These are phyloP conservation scores for Heliocidaris tuberculata DNA, from an alignment of 35 echinoderm and acorn worm species.

Conservation along the genomic window DNA sequence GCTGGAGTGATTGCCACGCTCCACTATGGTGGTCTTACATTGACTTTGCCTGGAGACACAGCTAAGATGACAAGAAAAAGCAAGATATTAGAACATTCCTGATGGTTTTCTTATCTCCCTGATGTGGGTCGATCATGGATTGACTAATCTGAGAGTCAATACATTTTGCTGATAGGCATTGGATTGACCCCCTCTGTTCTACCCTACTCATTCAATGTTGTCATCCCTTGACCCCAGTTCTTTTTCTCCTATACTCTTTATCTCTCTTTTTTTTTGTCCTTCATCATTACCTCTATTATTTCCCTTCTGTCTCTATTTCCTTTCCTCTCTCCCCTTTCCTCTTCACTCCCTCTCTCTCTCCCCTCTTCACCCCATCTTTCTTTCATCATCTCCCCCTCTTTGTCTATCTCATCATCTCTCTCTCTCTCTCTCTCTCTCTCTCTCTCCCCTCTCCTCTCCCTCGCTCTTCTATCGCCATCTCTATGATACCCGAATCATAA, in stretches of 20 bases:
- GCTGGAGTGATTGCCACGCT: not conserved
- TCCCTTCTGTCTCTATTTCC: not conserved
- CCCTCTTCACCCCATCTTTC: too few species aligned
- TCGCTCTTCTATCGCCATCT: not conserved
- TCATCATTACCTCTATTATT: not conserved
- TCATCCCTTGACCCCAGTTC: not conserved
- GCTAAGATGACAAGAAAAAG: not conserved
- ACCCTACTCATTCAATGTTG: not conserved
- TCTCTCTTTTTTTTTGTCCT: not conserved
- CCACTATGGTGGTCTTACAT: not conserved
- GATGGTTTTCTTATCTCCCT: slow-evolving; percentile 5
- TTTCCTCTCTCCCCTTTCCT: not conserved
- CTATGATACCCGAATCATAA: too few species aligned
- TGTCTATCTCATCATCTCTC: not conserved
- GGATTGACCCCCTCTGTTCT: not conserved
- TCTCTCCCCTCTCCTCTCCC: not conserved
- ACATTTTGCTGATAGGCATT: not conserved
- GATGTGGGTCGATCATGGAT: not conserved
- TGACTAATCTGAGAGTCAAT: not conserved
- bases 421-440: not conserved
- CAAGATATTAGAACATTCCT: not conserved
- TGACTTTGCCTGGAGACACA: not conserved
- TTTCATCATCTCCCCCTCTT: not conserved
- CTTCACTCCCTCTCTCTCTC: too few species aligned
- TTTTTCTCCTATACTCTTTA: not conserved